A percentile compares a stretch with the other conserved stretches of the same genome.
These are phyloP conservation scores for Brachyrhaphis roseni DNA, from an alignment of 2,797 vertebrate genomes.

Conservation along the genomic window DNA sequence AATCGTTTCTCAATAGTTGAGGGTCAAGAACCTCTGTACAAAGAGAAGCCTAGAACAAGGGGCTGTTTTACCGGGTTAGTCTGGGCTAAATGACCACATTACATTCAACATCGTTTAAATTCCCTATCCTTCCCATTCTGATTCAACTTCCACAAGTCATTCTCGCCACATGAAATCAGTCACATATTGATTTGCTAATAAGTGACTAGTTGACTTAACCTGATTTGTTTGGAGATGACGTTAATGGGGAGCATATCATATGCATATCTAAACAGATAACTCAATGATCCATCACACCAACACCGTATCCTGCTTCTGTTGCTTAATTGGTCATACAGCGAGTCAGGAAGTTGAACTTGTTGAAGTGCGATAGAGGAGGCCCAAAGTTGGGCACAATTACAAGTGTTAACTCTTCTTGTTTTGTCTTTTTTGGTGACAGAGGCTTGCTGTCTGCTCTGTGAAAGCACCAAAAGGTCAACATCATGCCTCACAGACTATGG, in stretches of 20 bases:
- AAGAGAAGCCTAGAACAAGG: no score
- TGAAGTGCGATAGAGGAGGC: not conserved
- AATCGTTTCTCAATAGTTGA: no score
- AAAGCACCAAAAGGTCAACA: not conserved
- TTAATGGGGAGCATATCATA: not conserved
- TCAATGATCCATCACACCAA: not conserved
- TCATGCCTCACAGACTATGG: slow-evolving; percentile 9
- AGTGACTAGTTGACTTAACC: not conserved
- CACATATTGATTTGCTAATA: not conserved
- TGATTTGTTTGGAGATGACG: not conserved
- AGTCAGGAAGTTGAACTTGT: not conserved
- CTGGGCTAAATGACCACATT: no score
- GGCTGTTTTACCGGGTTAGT: no score
- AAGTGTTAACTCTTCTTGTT: not conserved
- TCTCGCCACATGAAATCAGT: not conserved
- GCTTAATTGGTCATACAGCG: not conserved
- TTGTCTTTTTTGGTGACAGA: not conserved
- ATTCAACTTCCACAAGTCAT: not conserved
- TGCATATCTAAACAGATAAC: not conserved
- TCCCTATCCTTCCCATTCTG: not conserved
- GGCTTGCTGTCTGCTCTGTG: not conserved
- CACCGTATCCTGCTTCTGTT: not conserved
- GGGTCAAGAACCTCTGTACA: no score
- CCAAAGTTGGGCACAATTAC: not conserved
- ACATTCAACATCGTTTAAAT: not conserved